Evolutionary conservation across 2,888 invertebrate species (phyloP), one percentile per base, ranked within the genome.

Genomic region (Drosophila conformis): DNA sequence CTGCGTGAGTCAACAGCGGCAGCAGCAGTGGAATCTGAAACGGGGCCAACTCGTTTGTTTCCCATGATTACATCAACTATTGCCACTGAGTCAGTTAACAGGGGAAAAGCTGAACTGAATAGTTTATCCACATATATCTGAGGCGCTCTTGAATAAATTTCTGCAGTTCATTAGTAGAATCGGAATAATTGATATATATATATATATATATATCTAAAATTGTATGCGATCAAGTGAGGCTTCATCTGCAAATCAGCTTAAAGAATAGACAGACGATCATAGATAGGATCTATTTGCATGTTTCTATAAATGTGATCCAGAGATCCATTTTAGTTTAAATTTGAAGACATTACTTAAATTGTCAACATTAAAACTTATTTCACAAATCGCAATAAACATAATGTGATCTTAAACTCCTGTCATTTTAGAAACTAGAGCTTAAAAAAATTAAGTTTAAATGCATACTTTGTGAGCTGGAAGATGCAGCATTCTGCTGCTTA

Each of bases 31-130:
- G n/a, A 36, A 27, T 36, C 8, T 7, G 18, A 36, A 54, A n/a
- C 54, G 36, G 54, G 36, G 56, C 27, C 27, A 56, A 56, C 56
- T 56, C 27, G n/a, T 38, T 27, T 56, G 27, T 10, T 18, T 54
- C 18, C 27, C 54, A 27, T 18, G 54, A 27, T 25, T 18, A 11
- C 11, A 54, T 35, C 10, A 25, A 54, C 36, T 56, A 13, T 36
- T 56, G 7, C 18, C 27, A 36, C 36, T 56, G 54, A 38, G 7
- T 38, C 27, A 27, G 18, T 56, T 38, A 1, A 27, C 27, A 36
- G 18, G 25, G 25, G 36, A 54, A 54, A 36, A 36, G 11, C 36
- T 36, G 13, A 36, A 4, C 36, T 27, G 10, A 25, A 54, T 18
- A 3, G 10, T 13, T 52, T 27, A n/a, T 51, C n/a, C 10, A 31